Evolutionary conservation across 2,113 vertebrate species (phyloP), one percentile per base, ranked within the genome.

Genomic region (Platysteira castanea): DNA sequence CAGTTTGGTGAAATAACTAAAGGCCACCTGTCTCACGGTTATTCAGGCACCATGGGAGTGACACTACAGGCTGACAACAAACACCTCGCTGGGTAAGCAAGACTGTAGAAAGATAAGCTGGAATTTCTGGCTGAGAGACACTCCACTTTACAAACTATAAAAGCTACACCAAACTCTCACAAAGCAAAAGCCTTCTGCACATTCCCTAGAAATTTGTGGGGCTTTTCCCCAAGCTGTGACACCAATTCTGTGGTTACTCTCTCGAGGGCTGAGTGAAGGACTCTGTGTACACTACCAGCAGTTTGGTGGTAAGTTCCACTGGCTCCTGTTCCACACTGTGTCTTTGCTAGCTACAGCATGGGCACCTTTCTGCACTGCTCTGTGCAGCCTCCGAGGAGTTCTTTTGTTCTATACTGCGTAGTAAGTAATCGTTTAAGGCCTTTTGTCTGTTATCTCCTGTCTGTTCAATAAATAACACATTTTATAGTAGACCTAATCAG

Each of bases 21-120:
- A 21, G 18, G 12, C 21, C 1, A 0, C 61, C 52, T 50, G 83
- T 18, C 21, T 30, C 14, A 0, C 13, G 35, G 37, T 59, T 9
- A 42, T 52, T 22, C 53, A 7, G 53, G 61, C 53, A 35, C 83
- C 14, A 7, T 23, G 21, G 30, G 20, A 16, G 31, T 21, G 61
- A 27, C 35, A 31, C 52, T 6, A 1, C 20, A 0, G 7, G 61
- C 49, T 44, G 84, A 12, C 53, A 59, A 22, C 18, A 27, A 76
- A 44, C 26, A 50, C 8, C 44, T 26, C 18, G 37, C 44, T 59
- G 71, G 59, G 60, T 35, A 75, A 57, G 19, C 15, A 24, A 24
- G 42, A 4, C 0, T 30, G 23, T 19, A 44, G 35, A 50, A 42
- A 26, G 53, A 22, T 26, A 31, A 52, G 6, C 42, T 74, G 69